Conservation (phyloP, 2,113 vertebrate species). For the Salvelinus sp. region DNA sequence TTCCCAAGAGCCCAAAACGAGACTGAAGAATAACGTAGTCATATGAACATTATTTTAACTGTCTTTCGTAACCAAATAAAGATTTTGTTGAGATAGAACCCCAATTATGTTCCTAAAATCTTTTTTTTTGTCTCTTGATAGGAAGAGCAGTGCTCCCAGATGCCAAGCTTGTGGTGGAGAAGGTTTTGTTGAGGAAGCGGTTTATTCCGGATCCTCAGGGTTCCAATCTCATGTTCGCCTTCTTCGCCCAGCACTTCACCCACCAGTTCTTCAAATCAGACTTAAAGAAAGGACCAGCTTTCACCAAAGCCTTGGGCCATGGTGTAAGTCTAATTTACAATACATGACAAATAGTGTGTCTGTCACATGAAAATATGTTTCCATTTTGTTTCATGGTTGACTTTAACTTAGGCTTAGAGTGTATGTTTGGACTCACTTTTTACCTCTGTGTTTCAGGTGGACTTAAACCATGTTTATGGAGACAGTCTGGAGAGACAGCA, state of each 20-base stretch:
- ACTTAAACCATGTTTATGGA: slow-evolving; percentile 84
- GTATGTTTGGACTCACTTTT: background rate
- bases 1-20: background rate
- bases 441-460: slow-evolving; percentile 73
- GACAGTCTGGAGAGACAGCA: slow-evolving; percentile 83
- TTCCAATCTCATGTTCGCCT: slow-evolving; percentile 86
- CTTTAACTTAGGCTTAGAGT: background rate
- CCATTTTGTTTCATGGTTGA: background rate
- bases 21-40: background rate
- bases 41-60: background rate
- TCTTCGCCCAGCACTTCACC: slow-evolving; percentile 90
- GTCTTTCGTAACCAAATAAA: background rate
- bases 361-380: no score
- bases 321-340: slow-evolving; percentile 70
- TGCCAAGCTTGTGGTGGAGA: slow-evolving; percentile 77
- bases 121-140: slow-evolving; percentile 41
- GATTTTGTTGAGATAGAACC: background rate
- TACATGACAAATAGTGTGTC: no score
- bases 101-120: slow-evolving; percentile 10
- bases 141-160: slow-evolving; percentile 84
- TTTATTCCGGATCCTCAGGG: slow-evolving; percentile 87
- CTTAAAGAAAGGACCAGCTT: slow-evolving; percentile 78
- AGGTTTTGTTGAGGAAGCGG: slow-evolving; percentile 78
- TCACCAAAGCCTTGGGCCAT: slow-evolving; percentile 79
- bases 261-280: slow-evolving; percentile 90